These are phyloP conservation scores for fruit fly (Drosophila melanogaster) DNA, from an alignment of 1,140 invertebrate species.

Conservation along the genomic window DNA sequence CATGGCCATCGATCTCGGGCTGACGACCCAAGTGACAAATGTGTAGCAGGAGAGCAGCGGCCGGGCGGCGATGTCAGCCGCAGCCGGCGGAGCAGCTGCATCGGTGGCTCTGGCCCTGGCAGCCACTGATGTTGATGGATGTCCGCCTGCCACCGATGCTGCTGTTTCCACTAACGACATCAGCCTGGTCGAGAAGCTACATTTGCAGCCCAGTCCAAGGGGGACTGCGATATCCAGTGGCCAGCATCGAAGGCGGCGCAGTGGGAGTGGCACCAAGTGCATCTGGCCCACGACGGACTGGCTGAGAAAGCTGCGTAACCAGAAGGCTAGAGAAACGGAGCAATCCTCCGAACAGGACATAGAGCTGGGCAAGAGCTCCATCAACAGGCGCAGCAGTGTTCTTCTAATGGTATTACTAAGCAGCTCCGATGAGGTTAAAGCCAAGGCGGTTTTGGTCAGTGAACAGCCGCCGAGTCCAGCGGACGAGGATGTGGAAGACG, in stretches of 20 bases:
- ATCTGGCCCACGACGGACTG: constrained; percentile 70
- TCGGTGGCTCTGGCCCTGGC: constrained; percentile 1
- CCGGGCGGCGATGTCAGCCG: constrained; percentile 19
- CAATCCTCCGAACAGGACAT: constrained; percentile 12
- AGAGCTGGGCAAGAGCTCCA: constrained; percentile 15
- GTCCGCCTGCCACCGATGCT: constrained; percentile 21
- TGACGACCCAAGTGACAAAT: constrained; percentile 84
- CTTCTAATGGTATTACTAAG: constrained; percentile 69
- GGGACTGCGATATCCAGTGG: background rate
- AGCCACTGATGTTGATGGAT: constrained; percentile 64
- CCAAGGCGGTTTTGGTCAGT: constrained; percentile 68
- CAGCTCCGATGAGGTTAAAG: constrained; percentile 60
- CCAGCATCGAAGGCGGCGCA: constrained; percentile 40
- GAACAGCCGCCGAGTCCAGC: constrained; percentile 49
- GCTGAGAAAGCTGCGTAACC: constrained; percentile 56
- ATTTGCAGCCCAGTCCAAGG: constrained; percentile 16
- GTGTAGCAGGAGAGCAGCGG: constrained; percentile 81
- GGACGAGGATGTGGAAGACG: constrained; percentile 63
- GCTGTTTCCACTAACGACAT: constrained; percentile 57
- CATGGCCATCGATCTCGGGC: constrained; percentile 75
- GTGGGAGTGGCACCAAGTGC: constrained; percentile 64
- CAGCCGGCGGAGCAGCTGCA: constrained; percentile 13
- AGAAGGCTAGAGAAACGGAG: constrained; percentile 5
- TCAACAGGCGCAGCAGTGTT: constrained; percentile 57
- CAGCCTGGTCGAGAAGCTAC: constrained; percentile 65